These are phyloP conservation scores for Cryptoprocta ferox DNA, from an alignment of 2,797 vertebrate species.

Conservation along the genomic window DNA sequence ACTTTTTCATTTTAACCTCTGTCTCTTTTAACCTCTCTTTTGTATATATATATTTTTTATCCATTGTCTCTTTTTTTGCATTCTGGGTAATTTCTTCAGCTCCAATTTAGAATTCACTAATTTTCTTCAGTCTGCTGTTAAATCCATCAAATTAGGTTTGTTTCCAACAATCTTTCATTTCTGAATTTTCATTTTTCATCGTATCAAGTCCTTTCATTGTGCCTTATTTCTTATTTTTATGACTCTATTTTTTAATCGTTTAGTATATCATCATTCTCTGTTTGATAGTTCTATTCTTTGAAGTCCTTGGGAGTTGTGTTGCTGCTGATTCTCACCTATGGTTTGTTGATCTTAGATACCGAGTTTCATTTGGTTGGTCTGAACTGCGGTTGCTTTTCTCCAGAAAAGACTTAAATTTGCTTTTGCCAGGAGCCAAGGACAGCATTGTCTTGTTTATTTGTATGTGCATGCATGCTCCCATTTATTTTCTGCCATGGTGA, in stretches of 20 bases:
- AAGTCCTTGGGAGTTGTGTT: not conserved
- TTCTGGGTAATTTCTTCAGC: not conserved
- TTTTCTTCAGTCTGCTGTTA: constrained; percentile 13
- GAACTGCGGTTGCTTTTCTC: not conserved
- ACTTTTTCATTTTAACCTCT: not conserved
- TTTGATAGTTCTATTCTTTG: not conserved
- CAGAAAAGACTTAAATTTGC: constrained; percentile 34
- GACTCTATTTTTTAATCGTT: not conserved
- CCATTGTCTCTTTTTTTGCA: not conserved
- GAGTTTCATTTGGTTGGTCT: not conserved
- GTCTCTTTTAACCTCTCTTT: not conserved
- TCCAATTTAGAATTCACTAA: constrained; percentile 21
- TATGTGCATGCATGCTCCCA: not conserved
- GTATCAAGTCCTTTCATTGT: not conserved
- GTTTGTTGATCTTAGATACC: not conserved
- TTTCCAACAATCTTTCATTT: constrained; percentile 8
- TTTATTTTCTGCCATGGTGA: not conserved
- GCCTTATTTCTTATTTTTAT: not conserved
- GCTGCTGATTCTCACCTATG: not conserved
- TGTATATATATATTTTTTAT: not conserved
- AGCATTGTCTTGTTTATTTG: not conserved
- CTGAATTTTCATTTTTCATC: not conserved
- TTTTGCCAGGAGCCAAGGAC: not conserved
- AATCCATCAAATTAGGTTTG: not conserved
- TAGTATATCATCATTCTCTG: not conserved